phyloP scores from a whole-genome alignment of 2,888 invertebrate species.

The Ferrisia virgata region DNA sequence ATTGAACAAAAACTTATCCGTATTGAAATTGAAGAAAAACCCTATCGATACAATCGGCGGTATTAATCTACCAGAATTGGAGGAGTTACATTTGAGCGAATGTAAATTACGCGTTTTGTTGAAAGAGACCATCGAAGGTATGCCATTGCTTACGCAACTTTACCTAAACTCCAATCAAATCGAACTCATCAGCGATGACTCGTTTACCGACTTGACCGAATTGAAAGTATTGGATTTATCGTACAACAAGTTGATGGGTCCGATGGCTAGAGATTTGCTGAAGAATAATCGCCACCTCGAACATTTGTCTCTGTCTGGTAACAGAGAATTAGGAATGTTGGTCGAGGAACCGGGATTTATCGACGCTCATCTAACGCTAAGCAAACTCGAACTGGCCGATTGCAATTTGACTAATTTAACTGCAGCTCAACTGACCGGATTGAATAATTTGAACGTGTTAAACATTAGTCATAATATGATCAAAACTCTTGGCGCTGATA shows the following conservation, averaged over 20 bases:
- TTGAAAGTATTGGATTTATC: conserved; percentile 71
- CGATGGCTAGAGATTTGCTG: conserved; percentile 67
- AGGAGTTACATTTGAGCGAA: conserved; percentile 66
- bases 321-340: conserved; percentile 48
- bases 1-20: conserved; percentile 64
- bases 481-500: conserved; percentile 59
- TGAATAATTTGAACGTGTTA: conserved; percentile 67
- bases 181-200: conserved; percentile 65
- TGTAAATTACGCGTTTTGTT: conserved; percentile 66
- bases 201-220: conserved; percentile 65
- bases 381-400: conserved; percentile 69
- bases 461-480: conserved; percentile 65
- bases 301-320: conserved; percentile 58
- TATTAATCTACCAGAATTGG: conserved; percentile 62
- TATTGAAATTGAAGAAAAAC: conserved; percentile 68
- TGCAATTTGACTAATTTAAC: conserved; percentile 66
- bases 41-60: conserved; percentile 64
- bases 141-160: conserved; percentile 59
- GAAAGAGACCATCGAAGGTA: conserved; percentile 62
- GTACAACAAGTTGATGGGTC: conserved; percentile 64
- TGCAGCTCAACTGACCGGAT: conserved; percentile 66
- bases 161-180: conserved; percentile 69
- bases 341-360: conserved; percentile 48
- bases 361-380: conserved; percentile 60
- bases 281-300: conserved; percentile 65